These are phyloP conservation scores for Rhineura floridana DNA, from an alignment of 2,113 vertebrate species.

Conservation along the genomic window DNA sequence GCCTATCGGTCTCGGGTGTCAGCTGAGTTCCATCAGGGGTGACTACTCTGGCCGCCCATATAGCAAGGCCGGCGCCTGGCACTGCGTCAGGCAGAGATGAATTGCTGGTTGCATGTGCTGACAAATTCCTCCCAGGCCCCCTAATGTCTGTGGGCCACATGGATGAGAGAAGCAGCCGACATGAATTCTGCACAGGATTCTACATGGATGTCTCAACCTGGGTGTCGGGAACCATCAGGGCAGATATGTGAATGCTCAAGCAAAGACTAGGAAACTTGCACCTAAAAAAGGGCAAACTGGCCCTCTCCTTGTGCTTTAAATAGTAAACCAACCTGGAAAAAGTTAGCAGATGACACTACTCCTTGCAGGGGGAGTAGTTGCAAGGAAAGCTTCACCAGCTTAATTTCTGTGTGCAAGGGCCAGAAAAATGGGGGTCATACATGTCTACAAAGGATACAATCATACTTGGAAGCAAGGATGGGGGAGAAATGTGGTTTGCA, in stretches of 20 bases:
- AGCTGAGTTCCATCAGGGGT: not conserved
- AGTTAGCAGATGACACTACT: not conserved
- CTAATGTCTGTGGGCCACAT: not conserved
- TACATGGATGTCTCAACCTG: not conserved
- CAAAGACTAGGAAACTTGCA: not conserved
- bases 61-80: not conserved
- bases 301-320: not conserved
- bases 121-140: not conserved
- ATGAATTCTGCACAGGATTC: too few species aligned
- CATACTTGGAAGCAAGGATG: not conserved
- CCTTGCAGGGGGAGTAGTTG: not conserved
- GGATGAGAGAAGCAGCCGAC: not conserved
- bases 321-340: not conserved
- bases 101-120: not conserved
- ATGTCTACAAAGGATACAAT: too few species aligned
- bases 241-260: too few species aligned
- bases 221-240: not conserved
- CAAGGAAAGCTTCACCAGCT: not conserved
- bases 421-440: not conserved
- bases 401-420: not conserved
- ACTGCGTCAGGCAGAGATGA: not conserved
- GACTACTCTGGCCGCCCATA: not conserved
- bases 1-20: not conserved
- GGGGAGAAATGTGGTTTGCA: too few species aligned
- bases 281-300: not conserved